phyloP scores from a whole-genome alignment of 92 coral and sea anemone genomes.

The Paragorgia papillata region DNA sequence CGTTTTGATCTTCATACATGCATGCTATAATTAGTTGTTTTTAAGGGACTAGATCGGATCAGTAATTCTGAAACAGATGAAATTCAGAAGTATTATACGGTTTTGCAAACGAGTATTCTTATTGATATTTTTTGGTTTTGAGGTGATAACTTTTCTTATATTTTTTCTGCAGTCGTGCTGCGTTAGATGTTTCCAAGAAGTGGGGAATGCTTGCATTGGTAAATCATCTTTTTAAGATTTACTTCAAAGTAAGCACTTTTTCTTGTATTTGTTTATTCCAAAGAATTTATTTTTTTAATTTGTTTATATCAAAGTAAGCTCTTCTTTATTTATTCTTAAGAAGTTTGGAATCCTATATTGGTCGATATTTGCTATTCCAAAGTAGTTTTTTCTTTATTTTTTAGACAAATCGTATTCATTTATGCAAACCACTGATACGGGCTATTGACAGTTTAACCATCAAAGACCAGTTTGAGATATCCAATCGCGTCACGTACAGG shows the following conservation, averaged over 20 bases:
- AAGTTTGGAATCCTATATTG: neutral
- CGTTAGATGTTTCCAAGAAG: constrained; percentile 95
- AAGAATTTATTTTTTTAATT: neutral
- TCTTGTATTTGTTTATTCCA: neutral
- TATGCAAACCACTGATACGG: constrained; percentile 93
- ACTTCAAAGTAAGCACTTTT: constrained; percentile 77
- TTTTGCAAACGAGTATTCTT: too few species aligned
- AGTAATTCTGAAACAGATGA: too few species aligned
- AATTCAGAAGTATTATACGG: too few species aligned
- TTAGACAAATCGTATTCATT: constrained; percentile 93
- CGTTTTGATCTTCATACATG: too few species aligned
- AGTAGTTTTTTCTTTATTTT: neutral
- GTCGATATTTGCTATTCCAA: neutral
- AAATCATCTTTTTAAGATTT: constrained; percentile 93
- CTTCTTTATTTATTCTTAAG: neutral
- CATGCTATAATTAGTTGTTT: too few species aligned
- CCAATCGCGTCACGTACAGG: constrained; percentile 97
- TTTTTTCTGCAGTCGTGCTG: constrained; percentile 78
- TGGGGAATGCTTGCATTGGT: constrained; percentile 99
- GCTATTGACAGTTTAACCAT: constrained; percentile 99
- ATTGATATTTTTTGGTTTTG: too few species aligned
- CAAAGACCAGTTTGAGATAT: constrained; percentile 93
- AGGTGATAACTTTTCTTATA: too few species aligned
- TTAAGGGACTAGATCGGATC: too few species aligned
- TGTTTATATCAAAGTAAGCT: constrained; percentile 83